Evolutionary conservation across 2,797 vertebrate species (phyloP).

Genomic region (Mormyrops attenuatus): DNA sequence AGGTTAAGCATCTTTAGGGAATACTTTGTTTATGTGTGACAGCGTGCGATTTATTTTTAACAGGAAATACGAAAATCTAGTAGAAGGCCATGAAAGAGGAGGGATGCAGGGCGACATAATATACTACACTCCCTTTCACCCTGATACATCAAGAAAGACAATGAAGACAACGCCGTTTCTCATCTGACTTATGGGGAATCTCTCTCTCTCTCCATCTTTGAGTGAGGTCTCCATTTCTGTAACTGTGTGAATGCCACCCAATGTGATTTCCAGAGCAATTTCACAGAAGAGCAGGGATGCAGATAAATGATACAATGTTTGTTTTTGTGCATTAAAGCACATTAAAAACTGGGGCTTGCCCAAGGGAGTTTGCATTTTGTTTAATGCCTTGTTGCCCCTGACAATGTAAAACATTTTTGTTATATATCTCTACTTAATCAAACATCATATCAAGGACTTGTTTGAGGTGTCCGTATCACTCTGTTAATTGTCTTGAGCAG

Average conservation of each 20-base stretch:
- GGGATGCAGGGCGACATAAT: background rate
- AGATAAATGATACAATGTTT: slow-evolving; percentile 13
- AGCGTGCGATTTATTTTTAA: background rate
- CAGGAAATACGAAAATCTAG: background rate
- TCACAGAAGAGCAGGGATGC: slow-evolving; percentile 15
- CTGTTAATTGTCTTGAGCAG: background rate
- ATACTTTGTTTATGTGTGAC: background rate
- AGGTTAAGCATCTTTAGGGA: background rate
- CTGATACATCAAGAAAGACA: slow-evolving; percentile 8
- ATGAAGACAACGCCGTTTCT: slow-evolving; percentile 41
- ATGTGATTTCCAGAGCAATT: slow-evolving; percentile 32
- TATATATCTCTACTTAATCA: background rate
- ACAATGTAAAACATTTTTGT: background rate
- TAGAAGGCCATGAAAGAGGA: background rate
- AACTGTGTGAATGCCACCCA: slow-evolving; percentile 30
- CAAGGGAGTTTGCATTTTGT: background rate
- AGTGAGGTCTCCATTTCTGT: slow-evolving; percentile 48
- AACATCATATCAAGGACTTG: background rate
- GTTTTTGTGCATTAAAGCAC: background rate
- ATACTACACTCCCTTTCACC: background rate
- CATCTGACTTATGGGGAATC: slow-evolving; percentile 13
- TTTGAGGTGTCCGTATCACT: background rate
- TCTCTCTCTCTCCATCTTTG: slow-evolving; percentile 32
- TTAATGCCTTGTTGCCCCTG: background rate
- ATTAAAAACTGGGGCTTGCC: background rate